These are phyloP conservation scores for Myoxocephalus aenaeus DNA, from an alignment of 2,797 vertebrate species.

Conservation along the genomic window DNA sequence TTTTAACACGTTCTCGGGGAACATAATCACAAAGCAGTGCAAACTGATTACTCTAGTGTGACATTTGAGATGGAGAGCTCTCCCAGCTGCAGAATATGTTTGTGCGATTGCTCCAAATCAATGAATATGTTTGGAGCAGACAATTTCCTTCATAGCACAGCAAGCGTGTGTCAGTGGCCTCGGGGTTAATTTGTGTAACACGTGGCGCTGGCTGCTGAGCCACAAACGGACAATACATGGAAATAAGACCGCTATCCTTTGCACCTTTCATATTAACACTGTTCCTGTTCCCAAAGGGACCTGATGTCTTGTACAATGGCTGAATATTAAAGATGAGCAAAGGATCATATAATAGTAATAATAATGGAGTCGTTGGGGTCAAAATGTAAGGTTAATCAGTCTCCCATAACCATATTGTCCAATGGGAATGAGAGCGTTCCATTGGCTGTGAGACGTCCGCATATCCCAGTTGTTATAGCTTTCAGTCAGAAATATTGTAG, in stretches of 20 bases:
- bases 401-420: neutral
- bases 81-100: conserved; percentile 42
- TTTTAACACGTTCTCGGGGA: conserved; percentile 24
- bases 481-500: neutral
- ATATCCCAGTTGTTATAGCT: neutral
- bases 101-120: conserved; percentile 47
- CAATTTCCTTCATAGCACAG: conserved; percentile 44
- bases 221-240: conserved; percentile 27
- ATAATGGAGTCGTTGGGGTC: neutral
- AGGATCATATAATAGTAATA: neutral
- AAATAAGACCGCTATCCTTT: conserved; percentile 23
- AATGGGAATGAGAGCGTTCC: neutral
- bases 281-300: neutral
- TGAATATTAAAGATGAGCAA: neutral
- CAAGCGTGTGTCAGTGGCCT: conserved; percentile 27
- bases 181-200: conserved; percentile 43
- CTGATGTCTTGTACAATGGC: neutral
- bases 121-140: conserved; percentile 44
- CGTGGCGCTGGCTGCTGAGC: neutral
- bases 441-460: neutral
- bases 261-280: neutral
- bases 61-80: conserved; percentile 48
- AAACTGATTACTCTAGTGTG: conserved; percentile 59
- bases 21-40: conserved; percentile 53
- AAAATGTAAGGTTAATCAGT: neutral